Evolutionary conservation across 2,888 invertebrate genomes (phyloP), one percentile per base, ranked within the genome.

Genomic region (Aphrophora alni): DNA sequence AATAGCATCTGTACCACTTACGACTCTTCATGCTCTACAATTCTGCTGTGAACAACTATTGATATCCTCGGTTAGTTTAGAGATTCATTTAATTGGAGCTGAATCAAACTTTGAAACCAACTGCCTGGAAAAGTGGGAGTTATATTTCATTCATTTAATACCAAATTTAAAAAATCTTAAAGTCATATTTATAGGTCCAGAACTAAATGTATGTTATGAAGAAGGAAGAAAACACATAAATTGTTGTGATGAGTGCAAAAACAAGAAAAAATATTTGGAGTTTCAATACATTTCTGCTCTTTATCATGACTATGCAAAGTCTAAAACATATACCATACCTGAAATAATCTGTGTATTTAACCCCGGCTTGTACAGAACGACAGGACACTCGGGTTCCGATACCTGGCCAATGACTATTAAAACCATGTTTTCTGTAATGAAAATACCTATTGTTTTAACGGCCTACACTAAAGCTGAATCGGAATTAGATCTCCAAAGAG

Each of bases 61-160:
- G 51, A 81, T 27, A 12, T 51, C 33, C 21, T 70, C 75, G 17
- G 68, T 80, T 51, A 5, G 81, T 88, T 0, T 86, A 83, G 0
- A 86, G 14, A 14, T 93, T 59, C 92, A 93, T 87, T 87, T 92
- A 26, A 89, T 92, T 28, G 93, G 94, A 0, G 93, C 94, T 0
- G 94, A 95, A 86, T 89, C 93, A 28, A 93, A 93, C 80, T 94
- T 93, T 85, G 94, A 95, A 87, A 93, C 93, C 0, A 92, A 92
- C 82, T 90, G 91, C 17, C 88, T 94, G 2, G 90, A 91, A 77
- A 93, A 93, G 81, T 95, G 94, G 94, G 94, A 94, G 85, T 89
- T 91, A 68, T 91, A 94, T 86, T 91, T 94, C 82, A 87, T 94
- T 0, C 94, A 94, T 86, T 89, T 93, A 38, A 87, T 91, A 5